Conservation (phyloP, 2,113 vertebrate genomes). For the Odocoileus virginianus region DNA sequence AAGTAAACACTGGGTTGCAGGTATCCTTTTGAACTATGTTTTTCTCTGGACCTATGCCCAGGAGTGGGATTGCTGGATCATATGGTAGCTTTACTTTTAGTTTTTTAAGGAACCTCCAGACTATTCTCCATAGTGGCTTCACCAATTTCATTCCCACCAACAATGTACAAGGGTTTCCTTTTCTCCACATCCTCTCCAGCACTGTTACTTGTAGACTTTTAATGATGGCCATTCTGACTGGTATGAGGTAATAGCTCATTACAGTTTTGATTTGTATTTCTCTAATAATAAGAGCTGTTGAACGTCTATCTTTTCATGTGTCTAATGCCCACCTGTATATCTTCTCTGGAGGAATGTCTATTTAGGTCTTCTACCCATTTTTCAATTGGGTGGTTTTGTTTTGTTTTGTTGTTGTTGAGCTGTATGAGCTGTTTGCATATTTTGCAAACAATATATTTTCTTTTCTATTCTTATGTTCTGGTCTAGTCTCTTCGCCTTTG, state of each 20-base stretch:
- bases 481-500: neutral
- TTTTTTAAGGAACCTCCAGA: neutral
- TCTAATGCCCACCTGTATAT: neutral
- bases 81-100: neutral
- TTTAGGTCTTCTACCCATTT: neutral
- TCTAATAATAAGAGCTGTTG: neutral
- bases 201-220: neutral
- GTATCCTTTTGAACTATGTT: neutral
- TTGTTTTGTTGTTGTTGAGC: neutral
- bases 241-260: neutral
- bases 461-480: conserved; percentile 2
- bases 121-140: neutral
- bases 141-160: neutral
- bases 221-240: neutral
- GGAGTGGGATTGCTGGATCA: neutral
- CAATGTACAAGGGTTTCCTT: neutral
- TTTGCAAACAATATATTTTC: neutral
- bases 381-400: neutral
- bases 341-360: neutral
- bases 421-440: neutral
- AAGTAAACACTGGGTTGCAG: neutral
- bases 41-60: neutral
- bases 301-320: neutral
- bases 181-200: neutral
- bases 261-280: neutral